A percentile compares a stretch with the other conserved stretches of the same genome.
Conservation (phyloP, 1,140 invertebrate genomes). For the Solenopsis invicta region DNA sequence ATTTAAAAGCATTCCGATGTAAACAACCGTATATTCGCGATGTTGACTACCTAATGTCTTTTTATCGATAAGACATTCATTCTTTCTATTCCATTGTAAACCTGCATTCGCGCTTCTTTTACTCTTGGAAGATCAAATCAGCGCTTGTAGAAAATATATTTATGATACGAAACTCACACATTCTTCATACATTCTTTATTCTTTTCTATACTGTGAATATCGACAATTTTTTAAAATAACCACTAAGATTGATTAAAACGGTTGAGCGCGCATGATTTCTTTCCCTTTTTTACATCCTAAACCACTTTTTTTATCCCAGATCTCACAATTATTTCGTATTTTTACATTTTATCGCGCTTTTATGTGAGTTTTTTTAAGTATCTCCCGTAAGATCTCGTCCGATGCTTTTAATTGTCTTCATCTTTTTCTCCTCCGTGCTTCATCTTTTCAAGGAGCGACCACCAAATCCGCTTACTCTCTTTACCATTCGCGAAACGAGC, state of each 20-base stretch:
- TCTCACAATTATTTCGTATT: slow-evolving; percentile 5
- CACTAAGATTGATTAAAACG: neutral
- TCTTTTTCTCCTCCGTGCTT: slow-evolving; percentile 26
- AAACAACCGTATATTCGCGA: slow-evolving; percentile 75
- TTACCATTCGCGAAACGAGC: slow-evolving; percentile 67
- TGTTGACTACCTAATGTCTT: slow-evolving; percentile 75
- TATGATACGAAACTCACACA: neutral
- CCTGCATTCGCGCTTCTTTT: neutral
- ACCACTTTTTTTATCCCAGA: neutral
- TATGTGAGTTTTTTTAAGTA: neutral
- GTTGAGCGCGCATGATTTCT: neutral
- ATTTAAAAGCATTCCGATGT: slow-evolving; percentile 83
- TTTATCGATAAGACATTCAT: slow-evolving; percentile 57
- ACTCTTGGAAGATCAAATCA: neutral
- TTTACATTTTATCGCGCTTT: neutral
- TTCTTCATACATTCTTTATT: too few species aligned
- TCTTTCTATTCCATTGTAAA: neutral
- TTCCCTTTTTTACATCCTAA: neutral
- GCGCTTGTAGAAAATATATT: neutral
- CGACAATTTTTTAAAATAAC: slow-evolving; percentile 5
- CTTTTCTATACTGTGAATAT: neutral
- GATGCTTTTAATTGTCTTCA: slow-evolving; percentile 28
- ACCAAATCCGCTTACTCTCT: slow-evolving; percentile 73
- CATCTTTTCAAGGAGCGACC: slow-evolving; percentile 44
- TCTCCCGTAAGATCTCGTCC: neutral